phyloP scores from a whole-genome alignment of 2,888 invertebrate genomes.

The Cartodere bifasciata region DNA sequence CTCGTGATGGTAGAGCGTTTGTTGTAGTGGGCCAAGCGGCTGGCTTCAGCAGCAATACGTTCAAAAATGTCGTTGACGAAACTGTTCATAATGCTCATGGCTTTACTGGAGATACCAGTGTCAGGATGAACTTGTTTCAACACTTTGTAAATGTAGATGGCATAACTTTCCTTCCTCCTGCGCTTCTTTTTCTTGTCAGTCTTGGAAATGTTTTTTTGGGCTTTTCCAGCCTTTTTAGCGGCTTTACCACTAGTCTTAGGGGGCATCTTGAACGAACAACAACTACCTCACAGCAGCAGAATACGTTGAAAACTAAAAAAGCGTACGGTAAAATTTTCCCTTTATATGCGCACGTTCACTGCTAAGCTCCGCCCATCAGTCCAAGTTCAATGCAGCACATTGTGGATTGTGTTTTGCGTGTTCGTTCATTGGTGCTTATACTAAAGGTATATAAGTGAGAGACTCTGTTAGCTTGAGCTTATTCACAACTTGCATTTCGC shows the following conservation, averaged over 20 bases:
- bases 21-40: conserved; percentile 47
- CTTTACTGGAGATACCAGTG: conserved; percentile 53
- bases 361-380: too few species aligned
- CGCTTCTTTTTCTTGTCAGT: conserved; percentile 45
- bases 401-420: too few species aligned
- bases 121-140: conserved; percentile 49
- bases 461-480: too few species aligned
- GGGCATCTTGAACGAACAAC: conserved; percentile 27
- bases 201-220: conserved; percentile 44
- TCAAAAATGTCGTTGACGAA: conserved; percentile 66
- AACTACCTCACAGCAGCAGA: too few species aligned
- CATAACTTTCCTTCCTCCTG: conserved; percentile 46
- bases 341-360: too few species aligned
- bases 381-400: too few species aligned
- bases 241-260: conserved; percentile 33
- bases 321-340: too few species aligned
- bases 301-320: too few species aligned
- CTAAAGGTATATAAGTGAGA: too few species aligned
- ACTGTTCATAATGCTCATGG: conserved; percentile 62
- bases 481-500: too few species aligned
- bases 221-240: conserved; percentile 42
- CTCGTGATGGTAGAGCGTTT: conserved; percentile 54
- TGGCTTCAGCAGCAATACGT: conserved; percentile 53
- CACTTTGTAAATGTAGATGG: conserved; percentile 49
- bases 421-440: too few species aligned